Evolutionary conservation across 1,140 invertebrate genomes (phyloP), one percentile per base, ranked within the genome.

Genomic region (Apis florea): DNA sequence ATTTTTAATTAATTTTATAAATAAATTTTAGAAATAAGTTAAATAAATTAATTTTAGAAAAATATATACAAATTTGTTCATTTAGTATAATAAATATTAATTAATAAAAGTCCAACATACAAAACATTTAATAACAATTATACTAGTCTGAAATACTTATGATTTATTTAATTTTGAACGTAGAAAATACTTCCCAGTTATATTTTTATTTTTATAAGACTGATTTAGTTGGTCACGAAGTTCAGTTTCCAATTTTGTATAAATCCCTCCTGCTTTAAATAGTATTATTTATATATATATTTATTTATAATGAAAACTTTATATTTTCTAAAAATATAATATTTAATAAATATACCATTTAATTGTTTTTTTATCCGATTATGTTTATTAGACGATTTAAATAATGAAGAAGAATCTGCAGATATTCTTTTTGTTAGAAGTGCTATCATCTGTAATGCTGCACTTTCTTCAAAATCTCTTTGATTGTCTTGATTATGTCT

Each of bases 401-500:
- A 53, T 9, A 89, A 53, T 26, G 89, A 76, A 75, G 83, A 88
- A 64, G 77, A 85, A 79, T 92, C 91, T 26, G 88, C 78, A n/a
- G 93, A 85, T 83, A 93, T 86, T 90, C 95, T 88, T 83, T 94
- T 94, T 31, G 94, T 94, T 47, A 97, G 94, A 59, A 96, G 92
- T 6, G 93, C 90, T 31, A 95, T 93, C 94, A 97, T 96, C 90
- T 97, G 95, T 63, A 95, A 93, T 61, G 96, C 95, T 2, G 95
- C 95, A 85, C 95, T 95, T 93, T 98, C 97, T 92, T 98, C 97
- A 88, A 95, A 96, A 68, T 97, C 96, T 40, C 97, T 93, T 91
- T 97, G 97, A 87, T 96, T 96, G 90, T 98, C 97, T 91, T 98
- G 97, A 93, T 98, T 98, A 88, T 96, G 97, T 81, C 97, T 94